These are phyloP conservation scores for Corella eumyota DNA, from an alignment of 23 tunicate species.

Conservation along the genomic window DNA sequence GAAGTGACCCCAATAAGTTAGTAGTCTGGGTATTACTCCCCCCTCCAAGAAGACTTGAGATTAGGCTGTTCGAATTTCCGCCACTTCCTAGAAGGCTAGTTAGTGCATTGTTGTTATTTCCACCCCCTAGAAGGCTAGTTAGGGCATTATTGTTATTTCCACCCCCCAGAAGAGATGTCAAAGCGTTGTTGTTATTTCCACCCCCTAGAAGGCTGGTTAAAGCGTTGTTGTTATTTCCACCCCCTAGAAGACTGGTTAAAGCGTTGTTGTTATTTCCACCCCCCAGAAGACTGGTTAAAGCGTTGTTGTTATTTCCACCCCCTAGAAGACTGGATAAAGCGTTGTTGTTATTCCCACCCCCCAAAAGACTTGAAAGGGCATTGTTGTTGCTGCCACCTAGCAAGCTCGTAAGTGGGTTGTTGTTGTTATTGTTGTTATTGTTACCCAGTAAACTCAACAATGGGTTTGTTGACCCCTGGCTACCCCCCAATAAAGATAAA, in stretches of 20 bases:
- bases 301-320: constrained; percentile 6
- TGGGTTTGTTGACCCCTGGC: constrained; percentile 12
- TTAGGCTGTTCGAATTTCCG: no score
- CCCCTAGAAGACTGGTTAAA: constrained; percentile 6
- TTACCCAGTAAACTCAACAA: constrained; percentile 3
- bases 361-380: constrained; percentile 2
- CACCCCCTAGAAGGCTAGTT: constrained; percentile 6
- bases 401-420: background rate
- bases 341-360: background rate
- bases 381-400: constrained; percentile 1
- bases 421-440: background rate
- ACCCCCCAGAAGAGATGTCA: no score
- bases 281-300: constrained; percentile 1
- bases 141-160: no score
- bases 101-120: no score
- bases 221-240: background rate
- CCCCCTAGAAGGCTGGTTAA: constrained; percentile 7
- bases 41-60: no score
- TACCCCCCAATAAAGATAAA: background rate
- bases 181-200: background rate
- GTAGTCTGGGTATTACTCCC: constrained; percentile 3
- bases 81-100: no score
- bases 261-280: background rate
- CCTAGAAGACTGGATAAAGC: constrained; percentile 4
- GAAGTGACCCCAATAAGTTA: background rate